Base-by-base conservation (phyloP, 2,888 invertebrate genomes). In the Fragum sueziense region DNA sequence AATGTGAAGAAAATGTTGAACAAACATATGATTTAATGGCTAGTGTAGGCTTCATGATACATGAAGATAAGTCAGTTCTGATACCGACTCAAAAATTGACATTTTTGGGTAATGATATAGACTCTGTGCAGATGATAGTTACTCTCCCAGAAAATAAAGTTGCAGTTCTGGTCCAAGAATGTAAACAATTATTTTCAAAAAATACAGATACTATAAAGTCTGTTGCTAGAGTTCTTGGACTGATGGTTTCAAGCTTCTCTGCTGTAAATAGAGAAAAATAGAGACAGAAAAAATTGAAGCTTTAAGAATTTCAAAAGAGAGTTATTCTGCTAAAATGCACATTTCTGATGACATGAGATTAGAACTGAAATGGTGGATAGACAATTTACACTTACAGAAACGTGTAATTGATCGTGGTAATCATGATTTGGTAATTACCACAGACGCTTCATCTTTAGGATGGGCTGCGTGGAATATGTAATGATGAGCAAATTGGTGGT, bases 261-360 rank as follows among this genome's bases (percentile, higher is more conserved):
- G 52, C 52, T 52, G 52, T 52, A n/a, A n/a, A n/a, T 75, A 79
- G 29, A 70, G 71, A 67, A 29, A 20, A 17, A 54, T 68, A 11
- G 79, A 79, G 51, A 31, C 11, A 11, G 52, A 71, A 17, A 79
- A 67, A 61, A 79, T 75, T 33, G 11, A 68, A 17, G 72, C 79
- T 17, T 52, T 75, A 34, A 70, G 59, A 31, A 22, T 59, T 22
- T 34, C 52, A 14, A 51, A 61, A 17, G 71, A 71, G 14, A 54
- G 71, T 62, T 76, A 29, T 51, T 25, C 27, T 34, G 54, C 37
- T 14, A n/a, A 7, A 37, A 54, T 68, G 31, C 65, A 62, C 17
- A 27, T 47, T 9, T 27, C 68, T 25, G 17, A 52, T 34, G 29
- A 57, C 25, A 68, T 68, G 68, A 67, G 57, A 25, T 17, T 11